phyloP scores from a whole-genome alignment of 2,797 vertebrate species.

The Lemur catta region DNA sequence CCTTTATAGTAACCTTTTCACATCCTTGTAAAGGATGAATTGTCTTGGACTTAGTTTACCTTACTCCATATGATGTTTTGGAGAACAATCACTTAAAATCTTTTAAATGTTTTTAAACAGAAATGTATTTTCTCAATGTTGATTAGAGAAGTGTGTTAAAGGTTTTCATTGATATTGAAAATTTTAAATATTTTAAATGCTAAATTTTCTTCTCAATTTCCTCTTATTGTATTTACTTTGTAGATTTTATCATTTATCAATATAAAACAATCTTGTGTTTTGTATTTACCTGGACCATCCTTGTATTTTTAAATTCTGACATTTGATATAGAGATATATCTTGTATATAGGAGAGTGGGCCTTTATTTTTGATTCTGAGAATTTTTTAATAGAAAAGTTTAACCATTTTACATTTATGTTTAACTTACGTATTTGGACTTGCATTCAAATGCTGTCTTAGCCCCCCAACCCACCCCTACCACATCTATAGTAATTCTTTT shows the following conservation, averaged over 20 bases:
- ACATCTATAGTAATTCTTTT: background rate
- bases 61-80: background rate
- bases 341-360: background rate
- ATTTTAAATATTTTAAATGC: background rate
- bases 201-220: background rate
- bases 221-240: background rate
- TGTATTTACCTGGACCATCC: background rate
- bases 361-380: background rate
- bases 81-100: background rate
- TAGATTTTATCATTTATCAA: background rate
- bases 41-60: background rate
- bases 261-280: background rate
- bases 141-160: background rate
- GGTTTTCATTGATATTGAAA: background rate
- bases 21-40: background rate
- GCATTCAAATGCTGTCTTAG: background rate
- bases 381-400: background rate
- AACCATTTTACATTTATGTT: background rate
- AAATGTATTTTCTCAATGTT: background rate
- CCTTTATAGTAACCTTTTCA: background rate
- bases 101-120: background rate
- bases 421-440: background rate
- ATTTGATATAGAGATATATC: background rate
- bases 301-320: background rate
- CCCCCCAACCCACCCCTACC: accelerated